Base-by-base conservation (phyloP, 2,797 vertebrate species). In the Sternarchorhynchus goeldii region DNA sequence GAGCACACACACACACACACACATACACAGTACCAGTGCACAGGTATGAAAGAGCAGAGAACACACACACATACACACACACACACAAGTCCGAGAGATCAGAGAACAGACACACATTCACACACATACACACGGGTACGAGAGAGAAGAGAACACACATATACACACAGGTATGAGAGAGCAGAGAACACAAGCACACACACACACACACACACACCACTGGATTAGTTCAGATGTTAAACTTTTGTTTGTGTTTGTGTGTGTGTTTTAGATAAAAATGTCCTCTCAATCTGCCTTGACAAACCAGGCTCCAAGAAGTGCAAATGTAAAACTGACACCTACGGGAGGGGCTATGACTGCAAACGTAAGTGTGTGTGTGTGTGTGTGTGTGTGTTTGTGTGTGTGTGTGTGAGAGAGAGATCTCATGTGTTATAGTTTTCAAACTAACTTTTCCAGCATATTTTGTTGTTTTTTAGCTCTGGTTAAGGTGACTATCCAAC, bases 231-330 rank as follows among this genome's bases (percentile, higher is more conserved):
- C 45, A 50, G 12, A 7, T 50, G 14, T 50, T 50, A 50, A 10
- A 50, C 12, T 50, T 29, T 32, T 62, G 25, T 55, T 7, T 68
- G 62, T 77, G 39, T 81, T 20, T 62, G 2, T 74, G 10, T 73
- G 60, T 62, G 32, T 75, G 66, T 70, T 78, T 25, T 82, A 34
- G 90, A 91, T 80, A 91, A 89, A 17, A 90, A 90, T 78, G 1
- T 80, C 0, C 87, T 86, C 0, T 64, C 88, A 0, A 85, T 89
- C 73, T 98, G 97, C 82, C 90, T 93, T 81, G 95, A 97, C 36
- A 90, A 92, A 5, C 93, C 91, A 0, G 92, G 91, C 20, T 95
- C 95, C 76, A 96, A 94, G 82, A 95, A 90, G 83, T 98, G 97
- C 86, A 92, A 90, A 68, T 98, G 97, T 79, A 92, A 87, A 86